These are phyloP conservation scores for Spisula subtruncata DNA, from an alignment of 2,888 invertebrate genomes.

Conservation along the genomic window DNA sequence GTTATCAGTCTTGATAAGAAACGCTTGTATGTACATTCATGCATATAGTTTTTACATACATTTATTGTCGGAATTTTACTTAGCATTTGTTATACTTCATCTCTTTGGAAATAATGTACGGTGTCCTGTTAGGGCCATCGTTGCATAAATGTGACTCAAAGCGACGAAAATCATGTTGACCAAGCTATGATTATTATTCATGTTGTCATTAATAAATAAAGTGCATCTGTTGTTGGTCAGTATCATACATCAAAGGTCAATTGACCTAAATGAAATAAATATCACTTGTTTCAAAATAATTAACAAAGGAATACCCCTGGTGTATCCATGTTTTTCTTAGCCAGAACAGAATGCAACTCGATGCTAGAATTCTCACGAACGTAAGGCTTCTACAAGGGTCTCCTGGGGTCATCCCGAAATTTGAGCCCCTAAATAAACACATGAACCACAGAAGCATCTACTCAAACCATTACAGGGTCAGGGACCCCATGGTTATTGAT, in stretches of 20 bases:
- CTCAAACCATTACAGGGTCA: not conserved
- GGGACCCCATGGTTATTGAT: not conserved
- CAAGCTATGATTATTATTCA: no score
- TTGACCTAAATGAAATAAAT: not conserved
- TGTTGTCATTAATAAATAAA: no score
- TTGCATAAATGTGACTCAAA: no score
- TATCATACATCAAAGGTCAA: no score
- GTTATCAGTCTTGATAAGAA: no score
- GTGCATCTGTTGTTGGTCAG: not conserved
- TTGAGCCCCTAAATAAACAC: constrained; percentile 8
- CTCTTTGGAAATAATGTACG: no score
- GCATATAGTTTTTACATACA: no score
- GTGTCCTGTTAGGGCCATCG: no score
- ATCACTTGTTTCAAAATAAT: not conserved
- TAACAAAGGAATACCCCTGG: not conserved
- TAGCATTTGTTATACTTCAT: no score
- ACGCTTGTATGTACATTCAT: no score
- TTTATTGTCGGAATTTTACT: no score
- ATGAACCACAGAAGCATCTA: not conserved
- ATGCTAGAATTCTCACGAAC: not conserved
- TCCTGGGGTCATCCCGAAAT: not conserved
- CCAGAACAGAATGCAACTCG: not conserved
- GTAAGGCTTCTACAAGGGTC: not conserved
- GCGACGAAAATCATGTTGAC: no score
- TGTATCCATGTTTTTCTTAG: not conserved